A percentile compares a stretch with the other conserved stretches of the same genome.
Evolutionary conservation across 2,113 vertebrate genomes (phyloP).

Genomic region (Podarcis raffonei): DNA sequence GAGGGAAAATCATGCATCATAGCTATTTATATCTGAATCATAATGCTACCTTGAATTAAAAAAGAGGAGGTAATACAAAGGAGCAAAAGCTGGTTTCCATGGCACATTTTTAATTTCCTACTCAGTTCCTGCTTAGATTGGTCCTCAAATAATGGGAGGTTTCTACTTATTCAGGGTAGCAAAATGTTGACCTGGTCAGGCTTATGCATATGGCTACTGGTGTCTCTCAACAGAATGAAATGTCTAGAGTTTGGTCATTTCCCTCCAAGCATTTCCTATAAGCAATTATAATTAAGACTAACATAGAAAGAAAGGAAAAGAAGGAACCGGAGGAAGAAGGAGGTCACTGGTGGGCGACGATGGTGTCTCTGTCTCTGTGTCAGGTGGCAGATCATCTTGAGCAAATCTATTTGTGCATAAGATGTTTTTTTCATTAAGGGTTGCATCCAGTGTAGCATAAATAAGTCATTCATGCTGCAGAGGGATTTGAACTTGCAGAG

Average conservation of each 20-base stretch:
- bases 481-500: too few relatives aligned
- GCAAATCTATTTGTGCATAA: too few relatives aligned
- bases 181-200: neutral
- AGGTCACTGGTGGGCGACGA: too few relatives aligned
- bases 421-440: too few relatives aligned
- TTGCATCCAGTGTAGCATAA: too few relatives aligned
- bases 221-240: neutral
- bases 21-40: conserved; percentile 10
- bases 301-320: neutral
- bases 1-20: neutral
- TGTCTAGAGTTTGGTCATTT: neutral
- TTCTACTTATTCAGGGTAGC: neutral
- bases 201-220: neutral
- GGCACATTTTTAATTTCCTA: neutral
- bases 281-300: neutral
- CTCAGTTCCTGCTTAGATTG: neutral
- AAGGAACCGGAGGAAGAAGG: too few relatives aligned
- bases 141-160: neutral
- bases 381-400: too few relatives aligned
- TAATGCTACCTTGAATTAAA: neutral
- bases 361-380: too few relatives aligned
- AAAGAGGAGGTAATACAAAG: neutral
- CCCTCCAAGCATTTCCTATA: neutral
- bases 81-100: neutral
- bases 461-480: too few relatives aligned